Base-by-base conservation (phyloP, 2,113 vertebrate genomes). In the Zosterops borbonicus region DNA sequence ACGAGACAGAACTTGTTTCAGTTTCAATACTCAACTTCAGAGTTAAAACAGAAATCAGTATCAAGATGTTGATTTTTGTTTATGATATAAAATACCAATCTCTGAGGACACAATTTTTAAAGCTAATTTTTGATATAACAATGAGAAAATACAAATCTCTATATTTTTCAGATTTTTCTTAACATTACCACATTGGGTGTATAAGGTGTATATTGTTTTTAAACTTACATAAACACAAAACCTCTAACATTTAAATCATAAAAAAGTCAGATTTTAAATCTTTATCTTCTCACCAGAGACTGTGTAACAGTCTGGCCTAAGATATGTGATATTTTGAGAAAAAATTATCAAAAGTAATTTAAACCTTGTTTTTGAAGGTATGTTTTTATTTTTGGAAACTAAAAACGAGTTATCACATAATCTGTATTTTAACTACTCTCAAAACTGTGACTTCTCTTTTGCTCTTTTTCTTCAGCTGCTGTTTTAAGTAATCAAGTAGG, bases 241-340 rank as follows among this genome's bases (percentile, higher is more conserved):
- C 0, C 0, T 2, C 9, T 27, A 79, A 35, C 8, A 65, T 33
- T 69, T 55, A 78, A 78, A 86, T 13, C 0, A 47, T n/a, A 20
- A 77, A 71, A 92, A 91, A 62, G 42, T 12, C 27, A 25, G 18
- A 68, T 56, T 92, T 68, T 46, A 92, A 58, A 86, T 22, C 18
- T 79, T 81, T 17, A 46, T 25, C 25, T 73, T 70, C 42, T 76
- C n/a, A 77, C 15, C 42, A 78, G 7, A 80, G 14, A 75, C 42
- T 49, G 7, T 17, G 6, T 17, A 83, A 52, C 39, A 33, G n/a
- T 28, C 50, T 63, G 46, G 18, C 24, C n/a, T 50, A 93, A 65
- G 8, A 41, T 11, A 59, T 0, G 5, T 6, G 5, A 11, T 14
- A 39, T 52, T 94, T 79, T 82, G 14, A 78, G 29, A 82, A 68